Conservation (phyloP, 2,888 invertebrate genomes). For the Lacanobia oleracea region DNA sequence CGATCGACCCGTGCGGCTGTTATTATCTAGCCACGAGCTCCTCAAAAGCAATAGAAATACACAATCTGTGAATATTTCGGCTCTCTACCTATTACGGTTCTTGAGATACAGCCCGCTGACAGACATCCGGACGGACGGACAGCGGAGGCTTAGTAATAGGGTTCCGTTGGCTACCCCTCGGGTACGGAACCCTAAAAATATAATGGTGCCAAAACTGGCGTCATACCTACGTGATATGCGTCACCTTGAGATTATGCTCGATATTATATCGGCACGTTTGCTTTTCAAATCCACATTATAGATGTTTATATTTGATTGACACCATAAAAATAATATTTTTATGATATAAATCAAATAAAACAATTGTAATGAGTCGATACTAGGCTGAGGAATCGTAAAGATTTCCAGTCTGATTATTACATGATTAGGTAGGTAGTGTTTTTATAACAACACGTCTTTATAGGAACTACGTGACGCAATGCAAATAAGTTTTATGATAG, state of each 20-base stretch:
- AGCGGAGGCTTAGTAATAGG: no score
- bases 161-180: no score
- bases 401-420: background rate
- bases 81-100: no score
- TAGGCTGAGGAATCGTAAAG: background rate
- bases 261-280: background rate
- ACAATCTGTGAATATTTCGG: no score
- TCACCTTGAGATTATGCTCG: background rate
- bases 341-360: slow-evolving; percentile 17
- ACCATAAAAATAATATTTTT: background rate
- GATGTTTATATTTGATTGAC: background rate
- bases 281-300: background rate
- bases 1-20: no score
- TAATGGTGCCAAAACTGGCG: background rate
- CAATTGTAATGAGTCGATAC: background rate
- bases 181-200: no score
- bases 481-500: background rate
- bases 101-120: no score
- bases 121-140: no score
- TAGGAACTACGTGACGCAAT: background rate
- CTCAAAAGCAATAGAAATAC: no score
- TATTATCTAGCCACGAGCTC: no score
- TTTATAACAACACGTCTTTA: background rate
- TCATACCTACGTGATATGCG: background rate
- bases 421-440: background rate